Conservation (phyloP, 2,888 invertebrate genomes). For the Tupiocoris notatus region DNA sequence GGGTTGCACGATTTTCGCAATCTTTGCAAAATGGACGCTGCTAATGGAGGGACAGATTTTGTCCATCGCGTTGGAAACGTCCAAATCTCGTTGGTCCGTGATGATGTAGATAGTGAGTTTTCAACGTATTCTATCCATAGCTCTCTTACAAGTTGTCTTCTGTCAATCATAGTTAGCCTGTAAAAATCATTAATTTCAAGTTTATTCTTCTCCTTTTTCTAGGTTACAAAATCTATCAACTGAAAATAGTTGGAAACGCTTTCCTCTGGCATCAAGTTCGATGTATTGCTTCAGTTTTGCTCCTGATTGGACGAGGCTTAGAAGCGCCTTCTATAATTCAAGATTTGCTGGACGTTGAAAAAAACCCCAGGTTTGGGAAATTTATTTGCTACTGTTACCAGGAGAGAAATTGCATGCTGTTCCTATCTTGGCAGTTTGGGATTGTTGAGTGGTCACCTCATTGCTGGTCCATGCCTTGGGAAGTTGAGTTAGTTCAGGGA, state of each 20-base stretch:
- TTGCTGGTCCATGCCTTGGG: neutral
- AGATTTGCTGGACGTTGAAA: constrained; percentile 68
- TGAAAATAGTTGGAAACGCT: constrained; percentile 79
- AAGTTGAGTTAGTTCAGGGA: too few relatives aligned
- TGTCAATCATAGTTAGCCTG: too few relatives aligned
- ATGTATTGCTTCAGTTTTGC: constrained; percentile 84
- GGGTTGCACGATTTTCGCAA: constrained; percentile 92
- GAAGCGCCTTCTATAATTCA: constrained; percentile 70
- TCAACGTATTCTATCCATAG: too few relatives aligned
- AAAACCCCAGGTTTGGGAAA: constrained; percentile 63
- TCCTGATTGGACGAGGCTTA: constrained; percentile 77
- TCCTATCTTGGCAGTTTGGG: neutral
- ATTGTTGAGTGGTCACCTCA: neutral
- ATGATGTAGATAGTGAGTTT: constrained; percentile 3
- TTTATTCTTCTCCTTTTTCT: too few relatives aligned
- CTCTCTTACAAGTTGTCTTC: too few relatives aligned
- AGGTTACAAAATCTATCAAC: constrained; percentile 68
- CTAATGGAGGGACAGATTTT: constrained; percentile 82
- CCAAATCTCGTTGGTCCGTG: constrained; percentile 12
- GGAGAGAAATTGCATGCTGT: constrained; percentile 30
- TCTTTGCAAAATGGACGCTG: constrained; percentile 96
- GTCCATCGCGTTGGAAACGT: constrained; percentile 55
- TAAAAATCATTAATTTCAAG: too few relatives aligned
- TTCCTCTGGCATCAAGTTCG: constrained; percentile 99
- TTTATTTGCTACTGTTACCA: constrained; percentile 30